Evolutionary conservation across 2,797 vertebrate genomes (phyloP).

Genomic region (Nasua narica): DNA sequence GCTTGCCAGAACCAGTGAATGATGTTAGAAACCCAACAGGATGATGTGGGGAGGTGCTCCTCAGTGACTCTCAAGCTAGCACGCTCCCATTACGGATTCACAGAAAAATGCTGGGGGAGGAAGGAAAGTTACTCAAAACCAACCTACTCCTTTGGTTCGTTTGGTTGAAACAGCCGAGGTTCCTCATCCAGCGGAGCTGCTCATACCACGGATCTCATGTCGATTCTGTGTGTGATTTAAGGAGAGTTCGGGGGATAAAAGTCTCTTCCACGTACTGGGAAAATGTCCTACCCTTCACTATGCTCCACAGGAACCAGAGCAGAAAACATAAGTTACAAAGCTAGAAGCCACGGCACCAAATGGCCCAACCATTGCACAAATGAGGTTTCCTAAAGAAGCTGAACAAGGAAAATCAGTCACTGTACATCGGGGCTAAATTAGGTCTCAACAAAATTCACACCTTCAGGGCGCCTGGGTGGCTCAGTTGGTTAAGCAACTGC

Average conservation of each 20-base stretch:
- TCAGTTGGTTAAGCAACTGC: no score
- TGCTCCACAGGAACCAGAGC: background rate
- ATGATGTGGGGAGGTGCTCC: background rate
- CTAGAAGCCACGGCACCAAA: background rate
- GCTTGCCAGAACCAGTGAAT: background rate
- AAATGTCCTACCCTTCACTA: background rate
- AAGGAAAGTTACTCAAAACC: background rate
- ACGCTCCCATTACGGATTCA: background rate
- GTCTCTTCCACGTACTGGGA: background rate
- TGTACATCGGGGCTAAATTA: background rate
- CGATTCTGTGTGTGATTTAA: background rate
- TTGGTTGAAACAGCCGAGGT: background rate
- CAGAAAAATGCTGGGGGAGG: background rate
- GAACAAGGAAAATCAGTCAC: background rate
- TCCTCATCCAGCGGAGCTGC: background rate
- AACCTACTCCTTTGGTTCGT: background rate
- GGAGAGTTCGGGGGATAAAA: background rate
- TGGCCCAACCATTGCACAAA: background rate
- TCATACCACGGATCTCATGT: background rate
- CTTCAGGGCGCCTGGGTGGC: background rate
- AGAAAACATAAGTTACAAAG: background rate
- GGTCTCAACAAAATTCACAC: background rate
- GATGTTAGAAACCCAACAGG: background rate
- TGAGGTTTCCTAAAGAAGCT: background rate
- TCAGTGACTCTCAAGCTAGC: background rate